These are phyloP conservation scores for Colinus virginianus DNA, from an alignment of 2,113 vertebrate genomes.

Conservation along the genomic window DNA sequence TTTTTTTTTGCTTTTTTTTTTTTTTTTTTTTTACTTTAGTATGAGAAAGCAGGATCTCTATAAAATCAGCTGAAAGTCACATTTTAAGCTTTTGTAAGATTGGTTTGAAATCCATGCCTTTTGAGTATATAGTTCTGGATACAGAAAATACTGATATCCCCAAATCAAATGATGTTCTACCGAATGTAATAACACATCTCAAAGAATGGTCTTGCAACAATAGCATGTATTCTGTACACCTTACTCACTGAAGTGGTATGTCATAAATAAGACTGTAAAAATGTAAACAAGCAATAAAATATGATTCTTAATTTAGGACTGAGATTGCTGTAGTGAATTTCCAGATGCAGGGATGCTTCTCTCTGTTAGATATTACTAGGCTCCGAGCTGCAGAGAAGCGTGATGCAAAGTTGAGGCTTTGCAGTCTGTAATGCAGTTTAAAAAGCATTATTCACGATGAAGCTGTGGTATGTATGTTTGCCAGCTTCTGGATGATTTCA, in stretches of 20 bases:
- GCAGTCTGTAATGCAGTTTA: conserved; percentile 6
- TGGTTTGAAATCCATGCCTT: background rate
- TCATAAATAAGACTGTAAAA: background rate
- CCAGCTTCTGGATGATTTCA: conserved; percentile 20
- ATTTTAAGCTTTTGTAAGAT: background rate
- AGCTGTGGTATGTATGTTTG: conserved; percentile 10
- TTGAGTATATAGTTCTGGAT: background rate
- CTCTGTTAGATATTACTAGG: background rate
- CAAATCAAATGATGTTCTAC: background rate
- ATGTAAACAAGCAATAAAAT: background rate
- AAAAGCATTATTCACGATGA: background rate
- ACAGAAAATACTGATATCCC: background rate
- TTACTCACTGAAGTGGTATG: background rate
- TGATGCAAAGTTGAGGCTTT: background rate
- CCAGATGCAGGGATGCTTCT: background rate
- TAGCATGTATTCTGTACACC: background rate
- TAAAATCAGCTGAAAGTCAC: background rate
- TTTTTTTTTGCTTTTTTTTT: background rate
- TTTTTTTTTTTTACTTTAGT: background rate
- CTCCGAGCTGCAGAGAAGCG: background rate
- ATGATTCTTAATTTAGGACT: background rate
- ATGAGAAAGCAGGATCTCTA: background rate
- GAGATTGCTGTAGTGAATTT: conserved; percentile 10
- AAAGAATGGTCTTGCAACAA: background rate
- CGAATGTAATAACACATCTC: background rate